A percentile compares a stretch with the other conserved stretches of the same genome.
Evolutionary conservation across 2,113 vertebrate genomes (phyloP).

Genomic region (Apteryx owenii): DNA sequence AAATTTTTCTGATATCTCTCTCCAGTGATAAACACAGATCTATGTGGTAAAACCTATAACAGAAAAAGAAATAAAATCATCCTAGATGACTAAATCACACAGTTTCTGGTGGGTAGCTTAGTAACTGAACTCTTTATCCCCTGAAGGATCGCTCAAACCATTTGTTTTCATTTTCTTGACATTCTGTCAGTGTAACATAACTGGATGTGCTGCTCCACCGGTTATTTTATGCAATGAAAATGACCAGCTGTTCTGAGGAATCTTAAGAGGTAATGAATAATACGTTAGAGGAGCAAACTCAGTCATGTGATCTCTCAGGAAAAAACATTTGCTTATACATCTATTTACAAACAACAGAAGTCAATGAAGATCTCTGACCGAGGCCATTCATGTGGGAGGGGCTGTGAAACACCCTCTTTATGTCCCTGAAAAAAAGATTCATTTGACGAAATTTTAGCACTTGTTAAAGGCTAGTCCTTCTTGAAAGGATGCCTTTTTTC

Average conservation of each 20-base stretch:
- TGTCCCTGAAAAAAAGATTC: background rate
- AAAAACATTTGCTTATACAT: background rate
- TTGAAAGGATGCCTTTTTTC: background rate
- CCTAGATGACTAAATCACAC: constrained; percentile 59
- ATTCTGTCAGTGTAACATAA: constrained; percentile 62
- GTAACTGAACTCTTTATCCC: constrained; percentile 72
- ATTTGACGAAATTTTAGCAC: background rate
- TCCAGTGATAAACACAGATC: constrained; percentile 53
- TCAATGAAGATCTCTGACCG: background rate
- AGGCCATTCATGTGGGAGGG: background rate
- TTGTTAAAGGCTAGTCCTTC: background rate
- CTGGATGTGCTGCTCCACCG: constrained; percentile 45
- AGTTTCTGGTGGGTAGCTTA: constrained; percentile 67
- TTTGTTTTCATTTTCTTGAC: constrained; percentile 79
- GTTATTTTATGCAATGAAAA: constrained; percentile 49
- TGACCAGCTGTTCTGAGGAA: constrained; percentile 18
- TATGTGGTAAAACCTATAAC: constrained; percentile 31
- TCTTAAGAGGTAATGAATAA: constrained; percentile 36
- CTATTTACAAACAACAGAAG: background rate
- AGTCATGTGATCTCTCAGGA: background rate
- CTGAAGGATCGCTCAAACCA: constrained; percentile 56
- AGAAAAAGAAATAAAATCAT: constrained; percentile 71
- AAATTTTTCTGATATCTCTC: constrained; percentile 48
- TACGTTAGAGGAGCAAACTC: background rate
- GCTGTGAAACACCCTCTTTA: background rate